Base-by-base conservation (phyloP, 2,888 invertebrate genomes). In the Athalia cordata region DNA sequence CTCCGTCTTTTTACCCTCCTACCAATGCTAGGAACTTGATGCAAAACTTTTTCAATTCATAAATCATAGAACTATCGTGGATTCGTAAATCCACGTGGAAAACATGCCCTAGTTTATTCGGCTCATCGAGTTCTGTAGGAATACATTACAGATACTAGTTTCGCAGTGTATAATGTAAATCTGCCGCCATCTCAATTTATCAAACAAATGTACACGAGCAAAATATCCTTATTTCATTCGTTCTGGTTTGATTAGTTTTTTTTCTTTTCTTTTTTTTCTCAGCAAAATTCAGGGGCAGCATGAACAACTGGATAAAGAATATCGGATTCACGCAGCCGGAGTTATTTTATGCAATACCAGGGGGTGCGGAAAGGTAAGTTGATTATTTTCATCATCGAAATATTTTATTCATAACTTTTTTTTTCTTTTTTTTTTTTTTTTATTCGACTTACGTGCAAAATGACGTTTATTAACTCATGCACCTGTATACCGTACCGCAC, bases 241-340 rank as follows among this genome's bases (percentile, higher is more conserved):
- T 50, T 78, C 59, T 77, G 66, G 29, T 77, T 52, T 15, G 11
- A 52, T 52, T 8, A 15, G 6, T 9, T 65, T 47, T 80, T 8
- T 66, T 67, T 67, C 49, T 77, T 15, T 66, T 50, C 64, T 43
- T 55, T 55, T 4, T 81, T 83, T 83, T 92, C 92, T 76, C 91
- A 94, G 94, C 81, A 93, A 94, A 83, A 94, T 94, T 82, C 94
- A 94, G 89, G 92, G 93, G 79, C 94, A 94, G 85, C 93, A 94
- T 86, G 93, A 94, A 85, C 93, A 94, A 82, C 90, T 94, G 85
- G 94, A 94, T 84, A 93, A 94, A 85, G 94, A 94, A 84, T 94
- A 94, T 86, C 90, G 93, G 81, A 92, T 93, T 82, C 93, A 94
- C 86, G 94, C 94, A 74, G 91, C 94, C 78, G 94, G 94, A 78